Evolutionary conservation across 2,797 vertebrate genomes (phyloP), one percentile per base, ranked within the genome.

Genomic region (Peromyscus nudipes): DNA sequence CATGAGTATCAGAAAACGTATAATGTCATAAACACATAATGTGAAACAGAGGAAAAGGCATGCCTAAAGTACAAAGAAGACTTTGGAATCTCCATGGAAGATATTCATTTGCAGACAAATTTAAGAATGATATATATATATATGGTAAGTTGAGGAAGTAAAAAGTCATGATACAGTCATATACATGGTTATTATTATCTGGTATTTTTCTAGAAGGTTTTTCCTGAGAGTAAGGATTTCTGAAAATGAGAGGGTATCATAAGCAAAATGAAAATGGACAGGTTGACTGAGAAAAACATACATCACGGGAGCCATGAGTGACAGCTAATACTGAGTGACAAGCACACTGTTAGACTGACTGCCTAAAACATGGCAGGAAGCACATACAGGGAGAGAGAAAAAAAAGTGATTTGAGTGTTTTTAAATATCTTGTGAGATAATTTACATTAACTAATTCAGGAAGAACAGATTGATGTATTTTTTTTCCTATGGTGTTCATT

Each of bases 391-490:
- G 0, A 3, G 23, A 46, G 43, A 60, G 4, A 12, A 55, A 34
- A 11, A 29, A 67, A 71, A 64, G 19, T 34, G 4, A 43, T 84
- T 0, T 16, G 10, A 25, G 4, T 91, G 43, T 79, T 6, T 87
- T 93, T 55, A 76, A 43, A 81, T 85, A 84, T 89, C 64, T 31
- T 34, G 8, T 57, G 8, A 76, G 12, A 4, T 65, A 71, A 81
- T 14, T 71, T 89, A 64, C 16, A 76, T 80, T 77, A 96, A 67
- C 90, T 69, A 92, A 84, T 83, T 87, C 57, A 80, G 57, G 52
- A 90, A 85, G n/a, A 96, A 71, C 1, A 90, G 27, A 46, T 5
- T 65, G 31, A 64, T 8, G 6, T 27, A 37, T 80, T 93, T 93
- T 10, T 40, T 85, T 64, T n/a, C 40, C 16, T 87, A 19, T 69